Conservation (phyloP, 2,797 vertebrate species). For the Rachycentron canadum region DNA sequence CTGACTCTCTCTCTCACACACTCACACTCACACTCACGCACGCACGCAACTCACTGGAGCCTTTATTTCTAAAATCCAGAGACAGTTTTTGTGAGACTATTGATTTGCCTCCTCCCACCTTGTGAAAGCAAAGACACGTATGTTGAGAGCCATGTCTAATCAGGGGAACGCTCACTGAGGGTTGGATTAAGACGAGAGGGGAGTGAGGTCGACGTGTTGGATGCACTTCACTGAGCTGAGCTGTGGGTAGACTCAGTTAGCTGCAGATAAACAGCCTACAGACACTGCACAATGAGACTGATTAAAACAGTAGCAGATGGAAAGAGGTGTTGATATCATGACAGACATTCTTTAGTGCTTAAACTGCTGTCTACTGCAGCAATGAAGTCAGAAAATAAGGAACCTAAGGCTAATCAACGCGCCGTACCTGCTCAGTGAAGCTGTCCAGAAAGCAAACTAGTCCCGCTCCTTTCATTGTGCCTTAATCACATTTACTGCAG, state of each 20-base stretch:
- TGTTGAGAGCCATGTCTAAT: slow-evolving; percentile 67
- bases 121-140: slow-evolving; percentile 56
- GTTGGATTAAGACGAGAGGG: slow-evolving; percentile 59
- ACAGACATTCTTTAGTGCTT: slow-evolving; percentile 25
- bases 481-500: not conserved
- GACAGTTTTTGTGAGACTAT: slow-evolving; percentile 52
- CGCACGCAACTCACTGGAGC: slow-evolving; percentile 5
- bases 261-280: slow-evolving; percentile 66
- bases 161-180: slow-evolving; percentile 48
- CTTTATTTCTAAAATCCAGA: slow-evolving; percentile 37
- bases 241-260: slow-evolving; percentile 62
- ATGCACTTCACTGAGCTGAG: slow-evolving; percentile 55
- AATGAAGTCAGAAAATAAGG: slow-evolving; percentile 29
- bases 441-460: not conserved
- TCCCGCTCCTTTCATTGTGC: not conserved
- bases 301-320: slow-evolving; percentile 62
- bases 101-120: slow-evolving; percentile 63
- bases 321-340: slow-evolving; percentile 52
- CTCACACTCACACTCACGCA: slow-evolving; percentile 1
- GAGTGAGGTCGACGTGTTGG: slow-evolving; percentile 64
- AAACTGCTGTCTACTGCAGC: slow-evolving; percentile 39
- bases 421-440: slow-evolving; percentile 7
- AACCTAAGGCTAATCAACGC: slow-evolving; percentile 15
- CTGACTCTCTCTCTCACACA: slow-evolving; percentile 13
- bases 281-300: slow-evolving; percentile 46